phyloP scores from a whole-genome alignment of 92 coral and sea anemone species.

The Hydrozoanthus gracilis region DNA sequence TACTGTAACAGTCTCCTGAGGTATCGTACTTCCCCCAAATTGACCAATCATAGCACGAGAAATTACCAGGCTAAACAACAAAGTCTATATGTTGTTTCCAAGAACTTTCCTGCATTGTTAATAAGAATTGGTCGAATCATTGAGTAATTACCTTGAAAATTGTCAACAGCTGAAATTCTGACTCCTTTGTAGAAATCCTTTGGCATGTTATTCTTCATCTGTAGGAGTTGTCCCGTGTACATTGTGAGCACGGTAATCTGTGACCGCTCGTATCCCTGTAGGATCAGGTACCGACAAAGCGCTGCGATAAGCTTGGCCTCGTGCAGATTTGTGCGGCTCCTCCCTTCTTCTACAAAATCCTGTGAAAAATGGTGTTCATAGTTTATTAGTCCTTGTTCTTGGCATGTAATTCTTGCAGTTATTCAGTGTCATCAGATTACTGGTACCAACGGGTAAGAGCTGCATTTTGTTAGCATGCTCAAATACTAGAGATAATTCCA shows the following conservation, averaged over 20 bases:
- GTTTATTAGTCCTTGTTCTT: neutral
- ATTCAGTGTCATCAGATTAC: too few species aligned
- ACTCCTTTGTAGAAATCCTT: constrained; percentile 80
- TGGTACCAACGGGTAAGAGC: too few species aligned
- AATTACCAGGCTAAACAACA: too few species aligned
- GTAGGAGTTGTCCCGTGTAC: constrained; percentile 94
- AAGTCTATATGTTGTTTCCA: too few species aligned
- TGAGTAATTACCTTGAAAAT: constrained; percentile 75
- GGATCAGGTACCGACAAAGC: constrained; percentile 88
- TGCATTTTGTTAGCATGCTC: too few species aligned
- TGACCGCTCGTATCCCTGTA: constrained; percentile 84
- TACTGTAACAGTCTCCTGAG: too few species aligned
- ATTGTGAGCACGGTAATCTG: constrained; percentile 92
- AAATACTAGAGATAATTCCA: too few species aligned
- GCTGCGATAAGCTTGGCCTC: constrained; percentile 93
- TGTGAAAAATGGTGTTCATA: constrained; percentile 7
- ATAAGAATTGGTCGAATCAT: too few species aligned
- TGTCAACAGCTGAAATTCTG: constrained; percentile 94
- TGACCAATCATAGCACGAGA: too few species aligned
- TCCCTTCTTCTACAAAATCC: constrained; percentile 88
- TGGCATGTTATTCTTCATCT: constrained; percentile 84
- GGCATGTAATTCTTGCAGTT: too few species aligned
- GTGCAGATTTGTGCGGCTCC: constrained; percentile 87
- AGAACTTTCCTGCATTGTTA: too few species aligned
- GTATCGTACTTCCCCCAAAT: too few species aligned